Evolutionary conservation across 1,140 invertebrate genomes (phyloP), one percentile per base, ranked within the genome.

Genomic region (Temnothorax longispinosus): DNA sequence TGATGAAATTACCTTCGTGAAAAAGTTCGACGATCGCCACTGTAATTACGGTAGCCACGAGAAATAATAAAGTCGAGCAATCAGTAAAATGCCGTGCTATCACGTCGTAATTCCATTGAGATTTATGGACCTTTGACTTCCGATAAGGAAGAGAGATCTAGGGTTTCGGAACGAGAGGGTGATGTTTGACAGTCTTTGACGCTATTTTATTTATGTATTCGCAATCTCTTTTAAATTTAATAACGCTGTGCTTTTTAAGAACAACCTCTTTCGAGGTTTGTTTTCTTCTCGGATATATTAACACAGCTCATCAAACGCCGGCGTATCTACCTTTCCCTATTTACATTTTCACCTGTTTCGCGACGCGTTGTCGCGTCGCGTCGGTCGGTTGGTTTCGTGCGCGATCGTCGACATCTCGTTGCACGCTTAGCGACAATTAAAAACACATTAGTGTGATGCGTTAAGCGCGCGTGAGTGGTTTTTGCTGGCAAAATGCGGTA

Each of bases 361-460:
- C 11, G 21, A 3, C 32, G 44, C 5, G n/a, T n/a, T 18, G 52
- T 50, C 41, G 41, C 72, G 21, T 27, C 27, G 1, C 27, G 27
- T 35, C 44, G 38, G 32, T 84, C 44, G 38, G 38, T 86, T 81
- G 18, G 27, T 87, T 87, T 84, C 60, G 47, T 64, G 35, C 32
- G 72, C 38, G 54, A 85, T 38, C 74, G 54, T 72, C 74, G 54
- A 50, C 67, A 41, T 75, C 44, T 81, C 77, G 64, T 88, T 62
- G 86, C 77, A 69, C 85, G 77, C 65, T 90, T 88, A 87, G 88
- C 87, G 92, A 93, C 92, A 94, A 94, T 94, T 94, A 94, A 94
- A 94, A 94, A 92, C 86, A 78, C 93, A 94, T 94, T 94, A 94
- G 92, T 82, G 75, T 65, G 90, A 89, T 85, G 87, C 18, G 21